Base-by-base conservation (phyloP, 2,888 invertebrate genomes). In the Tetropium fuscum region DNA sequence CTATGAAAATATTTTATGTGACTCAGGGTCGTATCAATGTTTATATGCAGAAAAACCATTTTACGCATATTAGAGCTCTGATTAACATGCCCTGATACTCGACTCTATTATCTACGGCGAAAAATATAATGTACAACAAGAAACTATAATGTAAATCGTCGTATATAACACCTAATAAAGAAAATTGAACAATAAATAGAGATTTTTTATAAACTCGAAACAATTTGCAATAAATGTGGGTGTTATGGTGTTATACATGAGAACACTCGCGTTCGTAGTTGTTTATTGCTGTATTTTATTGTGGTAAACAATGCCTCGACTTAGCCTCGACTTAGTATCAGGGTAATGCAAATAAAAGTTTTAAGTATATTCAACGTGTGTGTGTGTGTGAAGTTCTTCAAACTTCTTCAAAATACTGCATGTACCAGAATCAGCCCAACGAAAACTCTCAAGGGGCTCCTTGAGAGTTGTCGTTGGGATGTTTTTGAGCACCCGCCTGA, bases 191-290 rank as follows among this genome's bases (percentile, higher is more conserved):
- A 49, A 63, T 63, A 59, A 63, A 63, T 56, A 55, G 30, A 6
- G 27, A 56, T 59, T 63, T 65, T 63, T 59, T 63, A 47, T 19
- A 45, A 10, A 7, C 20, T 25, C 53, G 56, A 69, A 69, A 64
- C 64, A 65, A 69, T 66, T 63, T 62, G 64, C 62, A 41, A 27
- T 48, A 43, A 38, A 56, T 49, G 64, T 67, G 55, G 67, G 66
- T 59, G 67, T n/a, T n/a, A n/a, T n/a, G n/a, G n/a, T n/a, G n/a
- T 68, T 43, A 40, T 40, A 59, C 66, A 63, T 36, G 64, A 53
- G 30, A 55, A 66, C 63, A 63, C 59, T 47, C 51, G 58, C 60
- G 44, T 59, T 61, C 62, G 61, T 63, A 63, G 58, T 62, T 60
- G 61, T 70, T 69, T 66, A 68, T 68, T 49, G 41, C 45, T 51